Conservation (phyloP, 2,113 vertebrate genomes). For the Guaruba guarouba region DNA sequence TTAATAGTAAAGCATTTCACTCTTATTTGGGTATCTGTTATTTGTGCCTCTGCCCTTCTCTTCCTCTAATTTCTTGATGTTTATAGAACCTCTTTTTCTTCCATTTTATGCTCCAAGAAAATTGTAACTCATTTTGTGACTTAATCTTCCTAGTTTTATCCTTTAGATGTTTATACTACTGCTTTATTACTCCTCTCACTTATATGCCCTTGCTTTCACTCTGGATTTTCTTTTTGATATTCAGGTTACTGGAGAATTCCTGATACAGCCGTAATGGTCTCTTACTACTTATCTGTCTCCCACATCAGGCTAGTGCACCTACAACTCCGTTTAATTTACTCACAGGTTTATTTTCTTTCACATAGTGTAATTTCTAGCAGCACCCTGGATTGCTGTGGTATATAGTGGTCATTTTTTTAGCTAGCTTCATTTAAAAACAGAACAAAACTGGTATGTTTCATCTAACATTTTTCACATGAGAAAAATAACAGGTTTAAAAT, state of each 20-base stretch:
- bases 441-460: background rate
- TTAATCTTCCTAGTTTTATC: background rate
- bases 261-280: background rate
- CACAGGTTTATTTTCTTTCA: background rate
- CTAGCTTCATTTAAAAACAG: background rate
- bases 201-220: background rate
- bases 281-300: background rate
- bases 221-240: constrained; percentile 10
- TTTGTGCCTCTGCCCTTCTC: background rate
- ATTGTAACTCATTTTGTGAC: background rate
- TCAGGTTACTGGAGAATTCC: constrained; percentile 24
- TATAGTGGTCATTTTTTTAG: background rate
- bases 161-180: background rate
- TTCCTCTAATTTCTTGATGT: background rate
- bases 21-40: background rate
- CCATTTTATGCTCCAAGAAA: background rate
- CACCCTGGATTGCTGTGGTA: background rate
- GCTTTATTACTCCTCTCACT: background rate
- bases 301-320: background rate
- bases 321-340: background rate
- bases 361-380: background rate
- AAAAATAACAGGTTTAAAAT: constrained; percentile 5
- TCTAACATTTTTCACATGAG: background rate
- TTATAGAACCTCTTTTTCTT: background rate
- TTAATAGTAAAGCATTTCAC: background rate